These are phyloP conservation scores for Bergia puertoricense DNA, from an alignment of 92 coral and sea anemone genomes.

Conservation along the genomic window DNA sequence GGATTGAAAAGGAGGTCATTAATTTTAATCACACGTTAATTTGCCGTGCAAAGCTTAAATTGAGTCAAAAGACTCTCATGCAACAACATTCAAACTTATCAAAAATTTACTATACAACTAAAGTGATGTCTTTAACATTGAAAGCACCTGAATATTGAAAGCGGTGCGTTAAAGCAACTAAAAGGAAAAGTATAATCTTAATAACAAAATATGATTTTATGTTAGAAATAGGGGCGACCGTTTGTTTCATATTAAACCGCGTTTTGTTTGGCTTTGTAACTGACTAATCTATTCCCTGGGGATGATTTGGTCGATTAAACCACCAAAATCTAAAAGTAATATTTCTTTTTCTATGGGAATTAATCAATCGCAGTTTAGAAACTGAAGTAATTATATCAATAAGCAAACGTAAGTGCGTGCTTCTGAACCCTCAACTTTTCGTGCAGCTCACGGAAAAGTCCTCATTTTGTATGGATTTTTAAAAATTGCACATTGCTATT, in stretches of 20 bases:
- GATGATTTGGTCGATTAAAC: neutral
- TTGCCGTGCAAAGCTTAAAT: conserved; percentile 32
- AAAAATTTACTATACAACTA: conserved; percentile 6
- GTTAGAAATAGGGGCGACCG: neutral
- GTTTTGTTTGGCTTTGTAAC: neutral
- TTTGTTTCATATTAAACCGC: conserved; percentile 3
- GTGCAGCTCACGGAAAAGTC: neutral
- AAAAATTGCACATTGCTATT: neutral
- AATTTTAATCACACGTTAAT: conserved; percentile 45
- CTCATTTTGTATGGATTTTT: neutral
- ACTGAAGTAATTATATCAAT: neutral
- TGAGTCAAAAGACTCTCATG: conserved; percentile 7
- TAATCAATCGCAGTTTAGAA: neutral
- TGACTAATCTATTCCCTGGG: neutral
- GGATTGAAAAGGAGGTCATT: conserved; percentile 38
- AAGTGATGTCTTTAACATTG: conserved; percentile 3
- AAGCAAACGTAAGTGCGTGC: neutral
- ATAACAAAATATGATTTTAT: conserved; percentile 3
- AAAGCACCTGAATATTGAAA: neutral
- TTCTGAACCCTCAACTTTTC: neutral
- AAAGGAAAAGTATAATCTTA: conserved; percentile 8
- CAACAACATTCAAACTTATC: conserved; percentile 25
- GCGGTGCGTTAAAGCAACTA: neutral
- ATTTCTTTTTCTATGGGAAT: neutral
- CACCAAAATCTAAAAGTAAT: neutral